Evolutionary conservation across 2,113 vertebrate species (phyloP).

Genomic region (Hypanus sabinus): DNA sequence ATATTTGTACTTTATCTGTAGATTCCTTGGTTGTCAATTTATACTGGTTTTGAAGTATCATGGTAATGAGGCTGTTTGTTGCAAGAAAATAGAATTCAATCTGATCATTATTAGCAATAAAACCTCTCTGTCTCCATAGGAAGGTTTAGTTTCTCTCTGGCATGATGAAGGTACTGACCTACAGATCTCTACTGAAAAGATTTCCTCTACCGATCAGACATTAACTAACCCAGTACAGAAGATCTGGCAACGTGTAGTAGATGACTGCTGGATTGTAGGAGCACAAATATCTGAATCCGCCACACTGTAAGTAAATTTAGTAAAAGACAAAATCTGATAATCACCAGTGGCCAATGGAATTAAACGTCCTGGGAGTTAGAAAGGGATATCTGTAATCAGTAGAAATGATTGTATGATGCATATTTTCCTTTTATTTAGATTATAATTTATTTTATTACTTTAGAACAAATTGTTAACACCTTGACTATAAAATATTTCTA

Average conservation of each 20-base stretch:
- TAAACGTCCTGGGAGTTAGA: neutral
- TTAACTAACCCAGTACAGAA: constrained; percentile 58
- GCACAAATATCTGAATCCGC: constrained; percentile 58
- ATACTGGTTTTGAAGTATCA: neutral
- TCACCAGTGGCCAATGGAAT: neutral
- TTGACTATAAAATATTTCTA: neutral
- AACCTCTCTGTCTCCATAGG: constrained; percentile 52
- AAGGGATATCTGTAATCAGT: neutral
- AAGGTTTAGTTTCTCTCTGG: constrained; percentile 75
- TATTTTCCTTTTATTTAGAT: neutral
- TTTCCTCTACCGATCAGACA: constrained; percentile 41
- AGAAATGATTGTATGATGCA: neutral
- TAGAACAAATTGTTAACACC: neutral
- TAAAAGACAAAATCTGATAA: neutral
- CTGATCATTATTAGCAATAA: neutral
- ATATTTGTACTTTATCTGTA: neutral
- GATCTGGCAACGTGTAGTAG: constrained; percentile 74
- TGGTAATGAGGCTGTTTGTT: neutral
- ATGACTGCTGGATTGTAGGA: constrained; percentile 72
- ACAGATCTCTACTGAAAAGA: constrained; percentile 47
- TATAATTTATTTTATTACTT: neutral
- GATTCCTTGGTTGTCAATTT: neutral
- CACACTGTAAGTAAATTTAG: constrained; percentile 60
- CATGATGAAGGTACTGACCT: constrained; percentile 62
- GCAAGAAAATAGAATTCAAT: neutral